Base-by-base conservation (phyloP, 2,797 vertebrate species). In the Tarsius wallacei region DNA sequence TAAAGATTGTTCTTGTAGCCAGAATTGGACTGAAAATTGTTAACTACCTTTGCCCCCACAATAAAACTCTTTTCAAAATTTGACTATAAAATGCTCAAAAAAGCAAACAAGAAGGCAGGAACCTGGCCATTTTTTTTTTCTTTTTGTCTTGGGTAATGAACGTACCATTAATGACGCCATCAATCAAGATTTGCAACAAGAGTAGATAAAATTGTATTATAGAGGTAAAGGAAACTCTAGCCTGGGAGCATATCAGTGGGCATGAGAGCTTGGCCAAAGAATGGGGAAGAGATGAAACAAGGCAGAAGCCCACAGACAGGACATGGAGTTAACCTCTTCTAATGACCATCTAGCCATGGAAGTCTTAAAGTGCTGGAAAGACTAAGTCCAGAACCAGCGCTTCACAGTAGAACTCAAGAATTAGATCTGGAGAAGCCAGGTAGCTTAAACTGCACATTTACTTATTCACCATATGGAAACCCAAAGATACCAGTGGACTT, bases 1-100 rank as follows among this genome's bases (percentile, higher is more conserved):
- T 92, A 64, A 97, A 96, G 81, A 88, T 63, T 42, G 64, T 85
- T 95, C 59, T 84, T 77, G 5, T 53, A 47, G 66, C 61, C 36
- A 84, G n/a, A 83, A 89, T 26, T 61, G n/a, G 19, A 84, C 74
- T 91, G 24, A 21, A 55, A 80, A 80, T 96, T 89, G 89, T 91
- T 1, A 95, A 87, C 66, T 82, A 64, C 31, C 36, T 94, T 88
- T 88, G 49, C 28, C 77, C 36, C n/a, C 1, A 64, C 22, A 81
- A 86, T 22, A 87, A 91, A 63, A 33, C 5, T 57, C 49, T 13
- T 83, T 89, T 85, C 28, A 73, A 31, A 36, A 16, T 57, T 91
- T 86, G 21, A 33, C 73, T 36, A 61, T n/a, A 57, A 82, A 74
- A 42, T n/a, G 12, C 6, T 94, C 13, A 2, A 63, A 22, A 19